These are phyloP conservation scores for Bombylius major DNA, from an alignment of 2,888 invertebrate genomes.

Conservation along the genomic window DNA sequence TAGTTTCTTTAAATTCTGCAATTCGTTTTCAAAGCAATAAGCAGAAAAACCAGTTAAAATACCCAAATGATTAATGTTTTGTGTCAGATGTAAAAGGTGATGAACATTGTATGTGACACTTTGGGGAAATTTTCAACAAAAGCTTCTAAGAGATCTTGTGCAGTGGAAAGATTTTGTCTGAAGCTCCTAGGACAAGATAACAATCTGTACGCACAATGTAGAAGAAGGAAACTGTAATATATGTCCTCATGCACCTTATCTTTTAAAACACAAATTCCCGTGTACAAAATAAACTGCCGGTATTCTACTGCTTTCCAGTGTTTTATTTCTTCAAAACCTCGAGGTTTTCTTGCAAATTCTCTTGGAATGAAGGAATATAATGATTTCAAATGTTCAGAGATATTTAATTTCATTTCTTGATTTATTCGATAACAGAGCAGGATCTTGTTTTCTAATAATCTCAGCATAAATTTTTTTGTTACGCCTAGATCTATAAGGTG, in stretches of 20 bases:
- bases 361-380: neutral
- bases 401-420: neutral
- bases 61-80: conserved; percentile 8
- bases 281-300: conserved; percentile 9
- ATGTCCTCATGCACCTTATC: conserved; percentile 9
- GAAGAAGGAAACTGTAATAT: conserved; percentile 7
- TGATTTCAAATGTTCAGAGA: too few species aligned
- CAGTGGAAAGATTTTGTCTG: neutral
- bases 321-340: conserved; percentile 11
- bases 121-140: conserved; percentile 11
- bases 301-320: conserved; percentile 13
- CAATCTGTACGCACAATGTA: conserved; percentile 6
- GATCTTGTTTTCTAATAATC: too few species aligned
- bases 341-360: conserved; percentile 12
- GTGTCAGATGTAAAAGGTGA: conserved; percentile 11
- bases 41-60: conserved; percentile 11
- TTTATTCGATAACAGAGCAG: neutral
- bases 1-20: conserved; percentile 11
- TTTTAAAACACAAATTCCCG: conserved; percentile 8
- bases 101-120: conserved; percentile 12
- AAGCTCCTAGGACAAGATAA: neutral
- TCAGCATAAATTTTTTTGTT: too few species aligned
- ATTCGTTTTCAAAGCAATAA: conserved; percentile 8
- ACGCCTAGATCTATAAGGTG: too few species aligned
- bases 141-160: conserved; percentile 9